phyloP scores from a whole-genome alignment of 2,797 vertebrate genomes.

The Sarcophilus harrisii region DNA sequence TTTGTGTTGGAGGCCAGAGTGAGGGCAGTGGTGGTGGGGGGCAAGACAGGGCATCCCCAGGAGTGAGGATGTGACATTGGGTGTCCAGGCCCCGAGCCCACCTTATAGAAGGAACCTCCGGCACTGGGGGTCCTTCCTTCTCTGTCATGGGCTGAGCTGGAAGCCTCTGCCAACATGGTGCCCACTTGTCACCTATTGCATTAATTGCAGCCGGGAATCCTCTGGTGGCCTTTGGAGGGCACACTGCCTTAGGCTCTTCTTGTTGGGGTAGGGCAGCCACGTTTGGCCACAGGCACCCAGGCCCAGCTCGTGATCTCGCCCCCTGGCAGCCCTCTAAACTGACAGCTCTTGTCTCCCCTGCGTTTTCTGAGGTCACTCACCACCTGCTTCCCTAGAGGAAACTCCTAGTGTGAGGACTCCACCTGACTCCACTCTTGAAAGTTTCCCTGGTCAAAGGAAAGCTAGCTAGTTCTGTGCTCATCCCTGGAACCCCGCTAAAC shows the following conservation, averaged over 20 bases:
- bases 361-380: neutral
- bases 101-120: too few species aligned
- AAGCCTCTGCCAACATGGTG: too few species aligned
- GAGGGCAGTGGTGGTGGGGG: neutral
- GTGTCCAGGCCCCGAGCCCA: too few species aligned
- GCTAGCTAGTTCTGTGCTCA: neutral
- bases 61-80: neutral
- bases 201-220: too few species aligned
- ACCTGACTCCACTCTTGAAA: neutral
- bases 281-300: neutral
- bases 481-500: neutral
- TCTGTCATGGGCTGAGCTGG: too few species aligned
- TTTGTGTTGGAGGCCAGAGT: neutral
- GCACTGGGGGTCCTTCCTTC: too few species aligned
- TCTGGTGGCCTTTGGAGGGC: too few species aligned
- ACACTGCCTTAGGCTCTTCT: neutral
- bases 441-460: neutral
- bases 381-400: neutral
- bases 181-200: too few species aligned
- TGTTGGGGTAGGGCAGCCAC: neutral
- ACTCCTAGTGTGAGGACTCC: neutral
- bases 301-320: neutral
- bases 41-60: neutral
- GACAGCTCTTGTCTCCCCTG: neutral
- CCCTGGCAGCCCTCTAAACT: neutral